Percentiles rank a stretch among this genome's conserved stretches.
These are phyloP conservation scores for Laticauda laticaudata DNA, from an alignment of 2,113 vertebrate genomes.

Conservation along the genomic window DNA sequence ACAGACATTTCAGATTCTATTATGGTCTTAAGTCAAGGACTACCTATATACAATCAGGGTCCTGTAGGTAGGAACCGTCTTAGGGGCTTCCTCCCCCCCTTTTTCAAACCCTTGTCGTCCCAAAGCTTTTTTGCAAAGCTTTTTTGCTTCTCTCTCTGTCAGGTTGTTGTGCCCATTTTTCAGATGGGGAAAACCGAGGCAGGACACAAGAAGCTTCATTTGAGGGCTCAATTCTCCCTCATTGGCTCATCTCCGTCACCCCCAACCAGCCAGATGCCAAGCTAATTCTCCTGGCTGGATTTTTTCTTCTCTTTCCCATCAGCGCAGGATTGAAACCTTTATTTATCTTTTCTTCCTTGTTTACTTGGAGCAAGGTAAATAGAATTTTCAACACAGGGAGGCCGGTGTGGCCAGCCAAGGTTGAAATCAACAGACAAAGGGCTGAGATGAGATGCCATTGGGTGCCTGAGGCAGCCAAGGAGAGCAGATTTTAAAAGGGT, in stretches of 20 bases:
- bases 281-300: background rate
- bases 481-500: background rate
- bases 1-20: too few relatives aligned
- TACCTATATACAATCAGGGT: too few relatives aligned
- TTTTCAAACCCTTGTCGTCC: background rate
- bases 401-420: too few relatives aligned
- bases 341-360: background rate
- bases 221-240: background rate
- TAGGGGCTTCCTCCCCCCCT: too few relatives aligned
- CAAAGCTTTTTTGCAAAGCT: background rate
- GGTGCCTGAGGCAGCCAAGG: background rate
- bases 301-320: too few relatives aligned
- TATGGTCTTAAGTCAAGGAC: too few relatives aligned
- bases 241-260: background rate
- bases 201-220: too few relatives aligned
- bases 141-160: background rate
- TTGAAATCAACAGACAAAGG: background rate
- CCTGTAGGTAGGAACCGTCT: too few relatives aligned
- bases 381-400: background rate
- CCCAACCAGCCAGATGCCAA: background rate
- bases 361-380: background rate
- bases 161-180: background rate
- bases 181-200: background rate
- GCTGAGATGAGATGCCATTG: background rate
- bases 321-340: too few relatives aligned